A percentile compares a stretch with the other conserved stretches of the same genome.
Evolutionary conservation across 2,113 vertebrate genomes (phyloP).

Genomic region (Mesitornis unicolor): DNA sequence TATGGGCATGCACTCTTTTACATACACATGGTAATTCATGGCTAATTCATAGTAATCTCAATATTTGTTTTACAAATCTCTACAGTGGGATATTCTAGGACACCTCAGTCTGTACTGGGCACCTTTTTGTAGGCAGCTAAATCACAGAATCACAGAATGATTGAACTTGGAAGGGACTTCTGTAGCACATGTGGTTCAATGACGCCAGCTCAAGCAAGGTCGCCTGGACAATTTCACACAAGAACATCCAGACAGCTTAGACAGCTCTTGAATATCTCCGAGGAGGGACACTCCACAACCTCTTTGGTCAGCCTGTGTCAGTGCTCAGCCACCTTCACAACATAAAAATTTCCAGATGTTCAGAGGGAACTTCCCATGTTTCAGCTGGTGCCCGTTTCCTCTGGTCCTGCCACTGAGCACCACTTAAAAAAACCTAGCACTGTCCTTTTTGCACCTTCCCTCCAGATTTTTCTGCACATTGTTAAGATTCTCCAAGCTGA

Average conservation of each 20-base stretch:
- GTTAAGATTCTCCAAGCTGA: not conserved
- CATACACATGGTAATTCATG: not conserved
- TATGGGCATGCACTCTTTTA: not conserved
- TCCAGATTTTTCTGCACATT: not conserved
- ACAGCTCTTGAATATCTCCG: not conserved
- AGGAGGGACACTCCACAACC: too few species aligned
- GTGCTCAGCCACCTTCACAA: not conserved
- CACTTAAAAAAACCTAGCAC: not conserved
- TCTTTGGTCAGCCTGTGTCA: too few species aligned
- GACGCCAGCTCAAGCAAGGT: not conserved
- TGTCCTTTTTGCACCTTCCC: not conserved
- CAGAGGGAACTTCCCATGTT: not conserved
- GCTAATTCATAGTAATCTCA: not conserved
- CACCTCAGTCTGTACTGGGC: not conserved
- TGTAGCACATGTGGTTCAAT: not conserved
- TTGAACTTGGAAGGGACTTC: not conserved
- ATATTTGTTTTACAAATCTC: not conserved
- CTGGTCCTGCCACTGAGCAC: not conserved
- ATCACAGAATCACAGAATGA: not conserved
- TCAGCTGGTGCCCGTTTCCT: not conserved
- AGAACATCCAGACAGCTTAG: not conserved
- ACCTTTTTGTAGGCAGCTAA: not conserved
- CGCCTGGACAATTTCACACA: not conserved
- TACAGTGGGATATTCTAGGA: not conserved
- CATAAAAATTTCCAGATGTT: not conserved